Base-by-base conservation (phyloP, 1,140 invertebrate species). In the Drosophila auraria region DNA sequence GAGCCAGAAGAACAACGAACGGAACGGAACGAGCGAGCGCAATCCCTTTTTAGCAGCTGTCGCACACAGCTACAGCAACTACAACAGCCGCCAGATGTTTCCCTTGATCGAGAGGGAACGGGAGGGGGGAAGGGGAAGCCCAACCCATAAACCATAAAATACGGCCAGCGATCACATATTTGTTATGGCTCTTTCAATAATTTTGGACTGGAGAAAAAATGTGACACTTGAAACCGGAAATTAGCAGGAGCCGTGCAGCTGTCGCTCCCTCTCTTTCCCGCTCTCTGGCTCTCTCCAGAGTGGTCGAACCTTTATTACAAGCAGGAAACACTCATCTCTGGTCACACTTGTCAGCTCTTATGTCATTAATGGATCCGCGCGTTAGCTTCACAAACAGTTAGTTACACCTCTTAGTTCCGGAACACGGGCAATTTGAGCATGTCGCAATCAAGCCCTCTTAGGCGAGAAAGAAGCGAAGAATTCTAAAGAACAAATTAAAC, bases 211-310 rank as follows among this genome's bases (percentile, higher is more conserved):
- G 20, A 72, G 45, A 77, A 79, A 81, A 86, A 69, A 78, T 77
- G 69, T 89, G 84, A 89, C 84, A 89, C 78, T 89, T 84, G 84
- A 89, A 89, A 89, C 84, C 84, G 84, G 84, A 89, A 89, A 89
- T 89, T 90, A 90, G 82, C 78, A 78, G 73, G 80, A 76, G 68
- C 59, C 47, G 57, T 83, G 80, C 84, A 79, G 80, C 84, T 87
- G 86, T 78, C 78, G 75, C 45, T 62, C 56, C 58, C 63, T 75
- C 75, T 64, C 71, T 69, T 50, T 69, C 36, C n/a, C 30, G 30
- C 27, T 56, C 36, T 49, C 20, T 6, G 8, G 7, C 27, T 42
- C 42, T 56, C 60, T 14, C 69, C 64, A 72, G 70, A 12, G 17
- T 30, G 40, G 36, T 54, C 49, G 14, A 47, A 30, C 33, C 63